A percentile compares a stretch with the other conserved stretches of the same genome.
Conservation (phyloP, 2,113 vertebrate genomes). For the Takifugu bimaculatus region DNA sequence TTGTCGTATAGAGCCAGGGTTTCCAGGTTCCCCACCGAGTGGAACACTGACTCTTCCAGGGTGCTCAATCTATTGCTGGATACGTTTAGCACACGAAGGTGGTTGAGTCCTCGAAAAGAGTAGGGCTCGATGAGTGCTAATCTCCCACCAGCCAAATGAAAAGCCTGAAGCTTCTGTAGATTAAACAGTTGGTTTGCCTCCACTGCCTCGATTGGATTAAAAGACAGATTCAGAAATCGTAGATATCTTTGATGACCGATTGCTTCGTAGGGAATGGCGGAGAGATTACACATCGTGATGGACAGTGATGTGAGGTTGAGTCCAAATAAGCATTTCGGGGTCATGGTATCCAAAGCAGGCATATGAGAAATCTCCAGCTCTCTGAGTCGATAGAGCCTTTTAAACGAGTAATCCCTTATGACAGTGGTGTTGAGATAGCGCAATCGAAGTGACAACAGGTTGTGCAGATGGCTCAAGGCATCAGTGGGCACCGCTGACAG, state of each 20-base stretch:
- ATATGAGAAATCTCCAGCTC: constrained; percentile 90
- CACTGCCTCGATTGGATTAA: constrained; percentile 88
- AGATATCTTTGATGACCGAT: constrained; percentile 94
- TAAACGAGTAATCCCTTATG: constrained; percentile 94
- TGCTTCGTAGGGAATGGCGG: constrained; percentile 86
- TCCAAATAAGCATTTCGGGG: constrained; percentile 89
- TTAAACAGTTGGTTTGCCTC: constrained; percentile 92
- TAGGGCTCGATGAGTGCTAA: constrained; percentile 88
- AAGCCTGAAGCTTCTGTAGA: constrained; percentile 90
- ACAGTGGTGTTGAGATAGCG: constrained; percentile 90
- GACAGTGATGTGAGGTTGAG: constrained; percentile 94
- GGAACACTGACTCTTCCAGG: constrained; percentile 92
- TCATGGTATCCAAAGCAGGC: constrained; percentile 92
- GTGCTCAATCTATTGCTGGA: constrained; percentile 90
- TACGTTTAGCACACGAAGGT: constrained; percentile 92
- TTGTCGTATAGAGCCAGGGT: constrained; percentile 93
- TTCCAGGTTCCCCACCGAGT: constrained; percentile 96
- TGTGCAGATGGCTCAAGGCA: constrained; percentile 92
- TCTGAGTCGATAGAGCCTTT: constrained; percentile 90
- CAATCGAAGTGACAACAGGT: constrained; percentile 85
- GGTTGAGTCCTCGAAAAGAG: constrained; percentile 92
- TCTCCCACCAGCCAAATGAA: constrained; percentile 91
- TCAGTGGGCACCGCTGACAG: constrained; percentile 93
- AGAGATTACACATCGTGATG: constrained; percentile 92
- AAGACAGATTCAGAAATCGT: constrained; percentile 93